Percentiles rank a stretch among this genome's conserved stretches.
Conservation (phyloP, 2,888 invertebrate genomes). For the Congeria kusceri region DNA sequence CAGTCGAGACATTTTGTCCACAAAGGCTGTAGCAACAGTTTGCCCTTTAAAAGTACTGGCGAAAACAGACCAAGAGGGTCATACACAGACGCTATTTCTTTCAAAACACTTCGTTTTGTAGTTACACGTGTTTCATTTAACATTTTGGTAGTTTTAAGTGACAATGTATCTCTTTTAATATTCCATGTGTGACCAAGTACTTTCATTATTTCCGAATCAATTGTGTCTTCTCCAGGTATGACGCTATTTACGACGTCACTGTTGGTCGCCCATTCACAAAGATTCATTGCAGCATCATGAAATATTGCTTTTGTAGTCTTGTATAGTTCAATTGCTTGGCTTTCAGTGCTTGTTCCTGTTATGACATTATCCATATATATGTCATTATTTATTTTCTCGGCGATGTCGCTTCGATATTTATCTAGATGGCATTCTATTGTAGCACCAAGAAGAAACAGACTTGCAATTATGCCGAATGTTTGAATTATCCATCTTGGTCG, state of each 20-base stretch:
- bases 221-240: slow-evolving; percentile 18
- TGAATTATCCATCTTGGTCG: neutral
- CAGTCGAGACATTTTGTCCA: too few species aligned
- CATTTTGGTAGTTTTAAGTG: neutral
- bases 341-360: too few species aligned
- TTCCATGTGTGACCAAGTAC: slow-evolving; percentile 31
- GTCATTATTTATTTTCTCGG: too few species aligned
- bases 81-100: slow-evolving; percentile 10
- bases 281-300: too few species aligned
- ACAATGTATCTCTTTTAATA: slow-evolving; percentile 10
- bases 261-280: too few species aligned
- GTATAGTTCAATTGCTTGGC: too few species aligned
- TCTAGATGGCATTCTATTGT: slow-evolving; percentile 26
- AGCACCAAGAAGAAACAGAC: neutral
- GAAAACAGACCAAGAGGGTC: slow-evolving; percentile 20
- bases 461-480: slow-evolving; percentile 1
- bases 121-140: slow-evolving; percentile 2
- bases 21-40: neutral
- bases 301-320: too few species aligned
- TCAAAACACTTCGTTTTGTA: neutral
- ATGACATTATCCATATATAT: too few species aligned
- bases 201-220: neutral
- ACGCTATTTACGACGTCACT: neutral
- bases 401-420: too few species aligned
- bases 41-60: slow-evolving; percentile 7